Base-by-base conservation (phyloP, 1,140 invertebrate genomes). In the Latrodectus geometricus region DNA sequence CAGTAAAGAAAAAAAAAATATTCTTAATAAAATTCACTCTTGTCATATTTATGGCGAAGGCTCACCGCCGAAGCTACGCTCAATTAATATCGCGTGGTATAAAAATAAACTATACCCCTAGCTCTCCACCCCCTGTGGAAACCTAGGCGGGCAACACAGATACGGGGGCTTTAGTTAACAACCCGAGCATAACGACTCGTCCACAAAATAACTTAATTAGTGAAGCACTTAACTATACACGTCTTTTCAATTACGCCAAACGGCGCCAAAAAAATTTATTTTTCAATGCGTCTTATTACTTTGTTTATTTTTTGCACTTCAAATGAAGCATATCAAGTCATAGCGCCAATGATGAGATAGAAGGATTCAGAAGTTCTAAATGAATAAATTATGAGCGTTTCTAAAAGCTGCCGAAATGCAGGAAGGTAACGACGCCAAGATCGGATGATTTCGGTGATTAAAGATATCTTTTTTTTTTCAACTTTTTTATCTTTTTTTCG, bases 181-280 rank as follows among this genome's bases (percentile, higher is more conserved):
- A 14, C 23, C 50, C 61, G 23, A 17, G 23, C 66, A 78, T 66
- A 78, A 78, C 76, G 61, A 78, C 61, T n/a, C 61, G 15, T 68
- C 61, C 56, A 49, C 76, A 78, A 61, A 50, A 78, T 78, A 78
- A 78, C 76, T 78, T 78, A 78, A 78, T 78, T 78, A 78, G 56
- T 15, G 35, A 12, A 21, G 76, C 76, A 78, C 76, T 78, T 78
- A 78, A 78, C 76, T 68, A 78, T 78, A 78, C 76, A 78, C 61
- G 56, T 20, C 76, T 78, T 66, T 78, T 78, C 76, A 78, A 78
- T 78, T 78, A 78, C 23, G 76, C 23, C 49, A 50, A 78, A 78
- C 48, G 56, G 76, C 65, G 17, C 17, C 61, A 48, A 49, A 48
- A 17, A 21, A 48, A 14, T 15, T 20, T 48, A 35, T 35, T 9